Percentiles rank a stretch among this genome's conserved stretches.
phyloP scores from a whole-genome alignment of 1,140 invertebrate species.

The Wasmannia auropunctata region DNA sequence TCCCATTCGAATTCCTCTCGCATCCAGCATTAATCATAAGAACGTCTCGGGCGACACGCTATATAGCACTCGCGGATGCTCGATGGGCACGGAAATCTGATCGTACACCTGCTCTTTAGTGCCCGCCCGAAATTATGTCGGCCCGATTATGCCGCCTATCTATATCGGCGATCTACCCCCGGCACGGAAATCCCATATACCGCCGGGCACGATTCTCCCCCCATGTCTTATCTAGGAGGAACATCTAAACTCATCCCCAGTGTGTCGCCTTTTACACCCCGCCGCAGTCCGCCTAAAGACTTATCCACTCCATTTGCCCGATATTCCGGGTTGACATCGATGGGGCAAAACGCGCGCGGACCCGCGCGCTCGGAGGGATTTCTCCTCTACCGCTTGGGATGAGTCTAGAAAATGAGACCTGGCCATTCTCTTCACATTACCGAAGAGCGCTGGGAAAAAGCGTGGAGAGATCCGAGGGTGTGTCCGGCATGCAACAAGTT shows the following conservation, averaged over 20 bases:
- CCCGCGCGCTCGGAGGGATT: background rate
- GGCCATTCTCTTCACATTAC: constrained; percentile 12
- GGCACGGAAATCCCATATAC: constrained; percentile 67
- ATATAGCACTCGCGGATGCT: constrained; percentile 30
- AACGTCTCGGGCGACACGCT: constrained; percentile 43
- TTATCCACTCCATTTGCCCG: constrained; percentile 62
- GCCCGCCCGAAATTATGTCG: constrained; percentile 63
- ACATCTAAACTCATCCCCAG: constrained; percentile 65
- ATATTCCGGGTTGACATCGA: constrained; percentile 54
- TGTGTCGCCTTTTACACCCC: constrained; percentile 54
- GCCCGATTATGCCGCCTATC: constrained; percentile 63
- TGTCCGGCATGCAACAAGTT: constrained; percentile 60
- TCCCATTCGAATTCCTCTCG: constrained; percentile 44
- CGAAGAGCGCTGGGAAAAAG: constrained; percentile 29
- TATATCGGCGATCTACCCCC: constrained; percentile 57
- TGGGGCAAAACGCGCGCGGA: constrained; percentile 30
- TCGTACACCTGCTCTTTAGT: constrained; percentile 38
- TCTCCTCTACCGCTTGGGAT: background rate
- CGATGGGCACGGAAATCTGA: constrained; percentile 34
- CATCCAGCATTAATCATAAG: constrained; percentile 52
- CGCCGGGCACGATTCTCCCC: constrained; percentile 45
- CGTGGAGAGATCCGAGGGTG: background rate
- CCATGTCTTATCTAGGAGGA: constrained; percentile 63
- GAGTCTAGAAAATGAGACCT: background rate
- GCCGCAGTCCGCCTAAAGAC: constrained; percentile 58